phyloP scores from a whole-genome alignment of 2,888 invertebrate genomes.

The Drosophila eohydei region DNA sequence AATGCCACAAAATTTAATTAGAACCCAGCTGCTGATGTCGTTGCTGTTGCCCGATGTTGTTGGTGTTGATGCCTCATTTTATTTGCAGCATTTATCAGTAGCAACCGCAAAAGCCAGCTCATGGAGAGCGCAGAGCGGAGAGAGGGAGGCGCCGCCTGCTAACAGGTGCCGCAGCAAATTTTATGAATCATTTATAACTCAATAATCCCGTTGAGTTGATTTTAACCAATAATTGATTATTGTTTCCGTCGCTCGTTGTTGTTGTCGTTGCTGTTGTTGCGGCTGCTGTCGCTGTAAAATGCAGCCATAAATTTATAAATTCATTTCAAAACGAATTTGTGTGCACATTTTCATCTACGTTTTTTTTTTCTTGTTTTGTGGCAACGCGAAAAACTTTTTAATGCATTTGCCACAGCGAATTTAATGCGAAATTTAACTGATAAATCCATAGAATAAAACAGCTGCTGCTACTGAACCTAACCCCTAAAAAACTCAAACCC shows the following conservation, averaged over 20 bases:
- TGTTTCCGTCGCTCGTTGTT: slow-evolving; percentile 52
- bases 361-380: slow-evolving; percentile 32
- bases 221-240: slow-evolving; percentile 78
- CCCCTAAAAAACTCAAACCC: not conserved
- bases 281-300: slow-evolving; percentile 40
- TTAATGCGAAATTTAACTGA: slow-evolving; percentile 36
- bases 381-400: slow-evolving; percentile 41
- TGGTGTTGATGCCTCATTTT: slow-evolving; percentile 59
- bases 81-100: slow-evolving; percentile 71
- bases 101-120: slow-evolving; percentile 64
- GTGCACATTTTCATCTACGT: slow-evolving; percentile 18
- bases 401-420: slow-evolving; percentile 24
- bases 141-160: not conserved
- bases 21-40: slow-evolving; percentile 18
- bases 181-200: slow-evolving; percentile 78
- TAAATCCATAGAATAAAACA: slow-evolving; percentile 30
- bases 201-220: slow-evolving; percentile 78
- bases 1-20: slow-evolving; percentile 72
- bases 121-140: not conserved
- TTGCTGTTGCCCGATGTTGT: slow-evolving; percentile 21
- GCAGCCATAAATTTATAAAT: slow-evolving; percentile 60
- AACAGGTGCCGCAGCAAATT: slow-evolving; percentile 73
- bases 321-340: slow-evolving; percentile 55
- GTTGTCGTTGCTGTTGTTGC: slow-evolving; percentile 10
- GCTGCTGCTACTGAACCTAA: slow-evolving; percentile 20